Base-by-base conservation (phyloP, 2,113 vertebrate species). In the Chionomys nivalis region DNA sequence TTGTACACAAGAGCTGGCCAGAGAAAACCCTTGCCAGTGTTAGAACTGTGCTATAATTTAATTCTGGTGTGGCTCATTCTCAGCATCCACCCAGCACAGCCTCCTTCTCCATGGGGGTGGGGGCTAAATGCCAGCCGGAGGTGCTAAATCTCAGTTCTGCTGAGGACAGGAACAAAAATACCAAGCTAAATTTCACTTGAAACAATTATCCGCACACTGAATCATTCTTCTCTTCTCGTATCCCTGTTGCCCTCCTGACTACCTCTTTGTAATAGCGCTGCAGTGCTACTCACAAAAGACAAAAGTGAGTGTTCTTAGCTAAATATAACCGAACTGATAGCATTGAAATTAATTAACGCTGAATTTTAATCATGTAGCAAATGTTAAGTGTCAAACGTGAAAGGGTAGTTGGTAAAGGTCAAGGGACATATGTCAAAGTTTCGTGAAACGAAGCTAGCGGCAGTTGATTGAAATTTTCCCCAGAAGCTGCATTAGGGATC, bases 71-170 rank as follows among this genome's bases (percentile, higher is more conserved):
- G 96, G 89, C 95, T 97, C 90, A 9, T 97, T 97, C 96, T 96
- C 95, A 97, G 93, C 95, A 95, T 94, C 96, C 94, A 49, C 96
- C 94, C 90, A 95, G 90, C 97, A 97, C 95, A 97, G 97, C 97
- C 97, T 96, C 97, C 96, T 96, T 93, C 96, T 96, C 26, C 58
- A 68, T 96, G 93, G 94, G 85, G 95, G 97, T 95, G 94, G 96
- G 93, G 97, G 97, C 97, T 98, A 96, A 97, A 96, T 97, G 97
- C 97, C 97, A 98, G 91, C 65, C 24, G 76, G 97, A 98, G 97
- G 97, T 97, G 97, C 95, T 97, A 97, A 97, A 97, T 97, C 96
- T 97, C 97, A 98, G 97, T 97, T 97, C 97, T 97, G 96, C 97
- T 96, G 93, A 98, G 97, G 97, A 97, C 97, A 97, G 95, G 97